Evolutionary conservation across 2,797 vertebrate species (phyloP).

Genomic region (Botia almorhae): DNA sequence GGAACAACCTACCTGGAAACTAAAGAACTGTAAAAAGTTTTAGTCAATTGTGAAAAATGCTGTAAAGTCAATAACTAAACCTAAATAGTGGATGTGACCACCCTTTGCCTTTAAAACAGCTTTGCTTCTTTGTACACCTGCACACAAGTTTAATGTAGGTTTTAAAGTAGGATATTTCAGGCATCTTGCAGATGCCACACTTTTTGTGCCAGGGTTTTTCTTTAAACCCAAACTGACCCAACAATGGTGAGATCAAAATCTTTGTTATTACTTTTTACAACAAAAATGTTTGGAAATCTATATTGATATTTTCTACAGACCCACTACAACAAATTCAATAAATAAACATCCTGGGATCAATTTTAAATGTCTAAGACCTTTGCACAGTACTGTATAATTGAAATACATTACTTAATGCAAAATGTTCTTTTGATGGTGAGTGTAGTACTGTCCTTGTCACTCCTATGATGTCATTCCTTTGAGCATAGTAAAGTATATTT

Average conservation of each 20-base stretch:
- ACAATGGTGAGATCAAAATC: neutral
- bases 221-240: neutral
- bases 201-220: neutral
- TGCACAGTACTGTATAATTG: neutral
- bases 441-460: neutral
- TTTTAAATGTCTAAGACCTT: neutral
- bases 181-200: no score
- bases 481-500: neutral
- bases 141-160: neutral
- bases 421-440: neutral
- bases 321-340: no score
- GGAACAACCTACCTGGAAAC: no score
- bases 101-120: no score
- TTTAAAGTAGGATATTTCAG: neutral
- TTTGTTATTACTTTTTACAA: neutral
- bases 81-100: no score
- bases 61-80: no score
- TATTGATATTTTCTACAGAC: no score
- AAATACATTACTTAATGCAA: neutral
- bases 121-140: neutral
- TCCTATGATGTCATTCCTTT: conserved; percentile 11
- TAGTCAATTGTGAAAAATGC: no score
- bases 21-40: no score
- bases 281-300: neutral
- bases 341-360: no score